A percentile compares a stretch with the other conserved stretches of the same genome.
Conservation (phyloP, 2,888 invertebrate species). For the Drosophila melanosoma region DNA sequence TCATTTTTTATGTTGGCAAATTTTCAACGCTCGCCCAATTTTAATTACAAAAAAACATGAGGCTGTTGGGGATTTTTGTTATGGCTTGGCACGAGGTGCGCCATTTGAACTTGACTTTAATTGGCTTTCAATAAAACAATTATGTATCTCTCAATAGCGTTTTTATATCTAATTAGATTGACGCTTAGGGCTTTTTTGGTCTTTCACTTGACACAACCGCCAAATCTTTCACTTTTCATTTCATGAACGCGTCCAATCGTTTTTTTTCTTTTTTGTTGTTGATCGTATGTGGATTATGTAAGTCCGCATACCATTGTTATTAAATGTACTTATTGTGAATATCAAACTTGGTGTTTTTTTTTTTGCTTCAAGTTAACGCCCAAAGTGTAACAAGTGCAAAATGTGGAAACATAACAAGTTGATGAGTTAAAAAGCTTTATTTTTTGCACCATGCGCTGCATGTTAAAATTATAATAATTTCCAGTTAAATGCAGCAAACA, state of each 20-base stretch:
- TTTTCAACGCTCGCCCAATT: conserved; percentile 72
- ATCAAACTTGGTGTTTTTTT: conserved; percentile 36
- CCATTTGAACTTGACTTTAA: conserved; percentile 78
- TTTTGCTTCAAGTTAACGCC: conserved; percentile 37
- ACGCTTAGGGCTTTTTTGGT: conserved; percentile 31
- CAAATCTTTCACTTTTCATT: conserved; percentile 70
- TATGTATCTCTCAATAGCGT: conserved; percentile 47
- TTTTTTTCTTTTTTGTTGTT: conserved; percentile 14
- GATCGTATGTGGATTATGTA: conserved; percentile 48
- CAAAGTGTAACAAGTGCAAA: conserved; percentile 69
- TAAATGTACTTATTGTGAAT: conserved; percentile 46
- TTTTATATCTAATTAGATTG: conserved; percentile 60
- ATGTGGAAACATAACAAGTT: conserved; percentile 33
- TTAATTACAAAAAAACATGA: conserved; percentile 64
- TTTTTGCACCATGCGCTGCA: conserved; percentile 50
- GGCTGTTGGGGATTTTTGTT: conserved; percentile 43
- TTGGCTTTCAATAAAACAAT: conserved; percentile 75
- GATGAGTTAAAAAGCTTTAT: conserved; percentile 12
- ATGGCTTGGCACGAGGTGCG: conserved; percentile 59
- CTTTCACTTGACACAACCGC: conserved; percentile 53
- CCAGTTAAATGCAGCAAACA: conserved; percentile 32
- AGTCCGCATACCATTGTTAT: conserved; percentile 44
- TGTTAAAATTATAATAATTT: conserved; percentile 42
- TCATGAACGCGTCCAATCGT: conserved; percentile 73
- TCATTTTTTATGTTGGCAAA: conserved; percentile 32